Conservation (phyloP, 1,140 invertebrate genomes). For the Whitmania pigra region DNA sequence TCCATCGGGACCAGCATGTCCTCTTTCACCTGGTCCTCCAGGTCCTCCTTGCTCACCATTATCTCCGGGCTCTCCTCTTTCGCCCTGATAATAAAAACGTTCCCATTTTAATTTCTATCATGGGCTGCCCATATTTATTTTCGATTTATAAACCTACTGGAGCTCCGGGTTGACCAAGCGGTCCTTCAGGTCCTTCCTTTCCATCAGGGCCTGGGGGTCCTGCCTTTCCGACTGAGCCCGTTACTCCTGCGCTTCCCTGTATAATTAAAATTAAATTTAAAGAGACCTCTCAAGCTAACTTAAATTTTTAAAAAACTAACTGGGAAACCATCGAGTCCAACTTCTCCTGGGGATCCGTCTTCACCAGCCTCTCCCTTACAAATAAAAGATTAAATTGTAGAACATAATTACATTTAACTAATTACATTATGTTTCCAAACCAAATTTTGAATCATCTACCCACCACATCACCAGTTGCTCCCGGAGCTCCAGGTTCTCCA, state of each 20-base stretch:
- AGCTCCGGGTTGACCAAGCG: not conserved
- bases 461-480: not conserved
- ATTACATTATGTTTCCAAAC: not conserved
- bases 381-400: slow-evolving; percentile 8
- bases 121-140: no score
- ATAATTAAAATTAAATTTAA: not conserved
- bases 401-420: not conserved
- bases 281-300: not conserved
- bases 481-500: slow-evolving; percentile 1
- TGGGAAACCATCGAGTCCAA: not conserved
- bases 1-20: not conserved
- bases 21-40: not conserved
- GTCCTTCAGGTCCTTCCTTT: not conserved
- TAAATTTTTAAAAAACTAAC: not conserved
- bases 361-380: not conserved
- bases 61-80: slow-evolving; percentile 1
- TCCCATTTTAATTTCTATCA: not conserved
- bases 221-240: not conserved
- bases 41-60: not conserved
- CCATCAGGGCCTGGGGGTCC: not conserved
- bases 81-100: not conserved
- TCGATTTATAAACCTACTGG: not conserved
- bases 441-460: not conserved
- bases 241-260: not conserved
- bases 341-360: no score